Evolutionary conservation across 2,888 invertebrate genomes (phyloP), one percentile per base, ranked within the genome.

Genomic region (Oligia latruncula): DNA sequence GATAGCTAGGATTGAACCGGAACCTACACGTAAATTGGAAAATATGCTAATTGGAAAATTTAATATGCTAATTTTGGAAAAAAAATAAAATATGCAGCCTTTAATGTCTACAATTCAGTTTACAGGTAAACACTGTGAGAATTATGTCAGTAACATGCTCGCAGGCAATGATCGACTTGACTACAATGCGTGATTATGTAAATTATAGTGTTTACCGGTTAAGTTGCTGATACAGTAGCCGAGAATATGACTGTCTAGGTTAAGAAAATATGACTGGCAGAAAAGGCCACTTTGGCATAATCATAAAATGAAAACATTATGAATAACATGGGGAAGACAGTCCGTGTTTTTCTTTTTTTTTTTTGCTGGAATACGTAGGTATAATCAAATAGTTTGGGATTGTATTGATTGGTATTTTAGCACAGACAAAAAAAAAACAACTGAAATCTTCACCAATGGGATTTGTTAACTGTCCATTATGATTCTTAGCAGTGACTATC

Each of bases 61-160:
- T 29, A 1, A 60, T 52, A 43, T 40, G n/a, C 23, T 29, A 49
- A 64, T 58, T 23, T 29, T 2, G 13, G 35, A 75, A 20, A n/a
- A 5, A 46, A 43, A 52, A 8, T 29, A 29, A 29, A 29, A 29
- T 29, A 29, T 29, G 40, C 4, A 13, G 23, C 13, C 15, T 46
- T 6, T 70, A 66, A 62, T 78, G 17, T 43, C 29, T n/a, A 29
- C 62, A 49, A 67, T 84, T 75, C 46, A 64, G 70, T 82, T 70
- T 73, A 29, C 15, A 77, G 20, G 68, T 72, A 85, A 78, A 72
- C 23, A 35, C 64, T 67, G 72, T 84, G 84, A n/a, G 86, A 84
- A 84, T 17, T 64, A 58, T 80, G 85, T 72, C 55, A 80, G 87
- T 74, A 46, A 52, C 77, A 68, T 68, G 71, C 29, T 85, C 87